phyloP scores from a whole-genome alignment of 2,888 invertebrate species.

The Ormyrus thymus region DNA sequence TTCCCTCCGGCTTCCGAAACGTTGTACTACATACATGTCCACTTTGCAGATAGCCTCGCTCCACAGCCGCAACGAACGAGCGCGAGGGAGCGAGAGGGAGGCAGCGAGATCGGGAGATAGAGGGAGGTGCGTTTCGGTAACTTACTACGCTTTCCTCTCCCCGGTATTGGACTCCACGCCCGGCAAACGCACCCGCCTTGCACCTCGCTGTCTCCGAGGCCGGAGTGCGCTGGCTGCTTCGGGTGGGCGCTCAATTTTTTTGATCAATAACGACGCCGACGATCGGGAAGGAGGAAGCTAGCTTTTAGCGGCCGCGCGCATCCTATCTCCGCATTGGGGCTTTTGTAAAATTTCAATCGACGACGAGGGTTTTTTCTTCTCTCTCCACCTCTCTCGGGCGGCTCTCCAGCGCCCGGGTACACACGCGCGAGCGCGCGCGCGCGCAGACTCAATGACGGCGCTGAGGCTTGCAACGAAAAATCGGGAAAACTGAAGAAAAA shows the following conservation, averaged over 20 bases:
- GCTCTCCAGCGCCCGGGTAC: neutral
- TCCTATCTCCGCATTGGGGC: no score
- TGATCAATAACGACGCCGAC: no score
- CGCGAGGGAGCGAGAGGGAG: neutral
- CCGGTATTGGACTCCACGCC: conserved; percentile 5
- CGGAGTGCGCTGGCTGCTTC: no score
- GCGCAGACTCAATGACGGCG: neutral
- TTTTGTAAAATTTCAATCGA: neutral
- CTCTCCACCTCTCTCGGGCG: neutral
- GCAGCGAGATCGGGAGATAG: neutral
- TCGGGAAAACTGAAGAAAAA: conserved; percentile 30
- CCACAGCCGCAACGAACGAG: conserved; percentile 19
- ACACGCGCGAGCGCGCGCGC: neutral
- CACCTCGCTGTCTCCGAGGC: no score
- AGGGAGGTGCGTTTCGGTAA: neutral
- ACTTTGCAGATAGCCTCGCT: conserved; percentile 49
- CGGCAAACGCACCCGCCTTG: no score
- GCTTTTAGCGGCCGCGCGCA: no score
- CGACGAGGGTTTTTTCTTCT: neutral
- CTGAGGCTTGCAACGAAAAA: conserved; percentile 28
- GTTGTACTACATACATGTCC: conserved; percentile 42
- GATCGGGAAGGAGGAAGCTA: no score
- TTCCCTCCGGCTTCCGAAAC: conserved; percentile 16
- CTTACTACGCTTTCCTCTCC: conserved; percentile 1
- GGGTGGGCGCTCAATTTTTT: no score